A percentile compares a stretch with the other conserved stretches of the same genome.
Conservation (phyloP, 2,113 vertebrate species). For the Phaethornis superciliosus region DNA sequence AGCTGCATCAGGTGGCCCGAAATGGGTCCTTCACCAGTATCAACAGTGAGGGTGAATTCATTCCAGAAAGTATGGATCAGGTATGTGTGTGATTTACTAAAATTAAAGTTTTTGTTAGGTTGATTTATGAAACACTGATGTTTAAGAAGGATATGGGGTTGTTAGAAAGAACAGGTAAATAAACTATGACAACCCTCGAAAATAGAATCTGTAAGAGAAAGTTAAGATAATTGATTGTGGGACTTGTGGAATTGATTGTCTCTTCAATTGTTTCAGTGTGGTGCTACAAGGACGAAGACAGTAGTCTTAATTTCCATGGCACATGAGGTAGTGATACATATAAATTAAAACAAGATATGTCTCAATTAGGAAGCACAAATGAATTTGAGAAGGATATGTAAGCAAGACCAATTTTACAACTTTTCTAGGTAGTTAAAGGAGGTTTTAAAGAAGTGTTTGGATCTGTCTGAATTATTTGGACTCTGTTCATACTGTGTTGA, state of each 20-base stretch:
- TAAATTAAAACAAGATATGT: neutral
- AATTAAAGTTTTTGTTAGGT: neutral
- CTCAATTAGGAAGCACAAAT: neutral
- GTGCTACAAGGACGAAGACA: neutral
- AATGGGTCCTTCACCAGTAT: slow-evolving; percentile 99
- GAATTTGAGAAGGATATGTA: neutral
- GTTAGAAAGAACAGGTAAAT: neutral
- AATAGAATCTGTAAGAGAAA: neutral
- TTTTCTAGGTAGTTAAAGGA: neutral
- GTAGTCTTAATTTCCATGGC: neutral
- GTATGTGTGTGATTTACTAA: slow-evolving; percentile 67
- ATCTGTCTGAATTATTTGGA: neutral
- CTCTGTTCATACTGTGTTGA: neutral
- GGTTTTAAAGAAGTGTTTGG: neutral
- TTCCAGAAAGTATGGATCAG: slow-evolving; percentile 99
- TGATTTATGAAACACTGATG: neutral
- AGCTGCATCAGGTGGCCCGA: slow-evolving; percentile 92
- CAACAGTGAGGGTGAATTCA: slow-evolving; percentile 98
- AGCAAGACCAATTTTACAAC: neutral
- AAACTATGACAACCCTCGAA: neutral
- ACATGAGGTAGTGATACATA: neutral
- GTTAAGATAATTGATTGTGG: neutral
- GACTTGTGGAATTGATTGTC: too few species aligned
- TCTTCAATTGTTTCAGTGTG: neutral
- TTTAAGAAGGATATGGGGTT: neutral